phyloP scores from a whole-genome alignment of 1,140 invertebrate species.

The Venustaconcha ellipsiformis region DNA sequence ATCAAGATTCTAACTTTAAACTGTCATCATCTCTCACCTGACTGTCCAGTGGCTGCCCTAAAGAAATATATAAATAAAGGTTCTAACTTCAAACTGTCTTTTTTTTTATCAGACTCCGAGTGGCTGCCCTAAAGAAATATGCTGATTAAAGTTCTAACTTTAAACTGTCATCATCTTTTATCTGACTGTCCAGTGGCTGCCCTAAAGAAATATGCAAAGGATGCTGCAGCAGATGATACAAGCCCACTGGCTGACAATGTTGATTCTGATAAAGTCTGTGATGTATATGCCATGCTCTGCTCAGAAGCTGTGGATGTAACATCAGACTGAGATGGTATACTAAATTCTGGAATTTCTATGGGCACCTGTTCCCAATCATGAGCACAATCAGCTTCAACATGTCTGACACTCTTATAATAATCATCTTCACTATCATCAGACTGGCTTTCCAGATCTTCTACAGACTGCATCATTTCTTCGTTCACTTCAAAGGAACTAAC shows the following conservation, averaged over 20 bases:
- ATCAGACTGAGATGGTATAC: slow-evolving; percentile 1
- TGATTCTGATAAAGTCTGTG: slow-evolving; percentile 30
- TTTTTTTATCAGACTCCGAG: too few relatives aligned
- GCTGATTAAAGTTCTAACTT: too few relatives aligned
- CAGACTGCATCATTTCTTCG: slow-evolving; percentile 34
- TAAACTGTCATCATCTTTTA: too few relatives aligned
- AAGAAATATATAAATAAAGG: too few relatives aligned
- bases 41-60: too few relatives aligned
- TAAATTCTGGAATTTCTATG: slow-evolving; percentile 11
- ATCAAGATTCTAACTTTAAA: too few relatives aligned
- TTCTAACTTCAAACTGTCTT: too few relatives aligned
- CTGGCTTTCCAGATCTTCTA: slow-evolving; percentile 27
- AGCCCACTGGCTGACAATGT: slow-evolving; percentile 25
- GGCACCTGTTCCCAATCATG: slow-evolving; percentile 27
- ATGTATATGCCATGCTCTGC: slow-evolving; percentile 17
- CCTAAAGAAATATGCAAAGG: too few relatives aligned
- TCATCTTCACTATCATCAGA: slow-evolving; percentile 32
- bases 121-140: too few relatives aligned
- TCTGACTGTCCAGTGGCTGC: too few relatives aligned
- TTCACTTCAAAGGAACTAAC: slow-evolving; percentile 27
- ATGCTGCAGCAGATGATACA: slow-evolving; percentile 14
- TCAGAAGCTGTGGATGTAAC: neutral
- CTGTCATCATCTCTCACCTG: too few relatives aligned
- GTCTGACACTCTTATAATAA: neutral
- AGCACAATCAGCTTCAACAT: slow-evolving; percentile 12